Percentiles rank a stretch among this genome's conserved stretches.
Evolutionary conservation across 1,140 invertebrate species (phyloP).

Genomic region (Stegodyphus dumicola): DNA sequence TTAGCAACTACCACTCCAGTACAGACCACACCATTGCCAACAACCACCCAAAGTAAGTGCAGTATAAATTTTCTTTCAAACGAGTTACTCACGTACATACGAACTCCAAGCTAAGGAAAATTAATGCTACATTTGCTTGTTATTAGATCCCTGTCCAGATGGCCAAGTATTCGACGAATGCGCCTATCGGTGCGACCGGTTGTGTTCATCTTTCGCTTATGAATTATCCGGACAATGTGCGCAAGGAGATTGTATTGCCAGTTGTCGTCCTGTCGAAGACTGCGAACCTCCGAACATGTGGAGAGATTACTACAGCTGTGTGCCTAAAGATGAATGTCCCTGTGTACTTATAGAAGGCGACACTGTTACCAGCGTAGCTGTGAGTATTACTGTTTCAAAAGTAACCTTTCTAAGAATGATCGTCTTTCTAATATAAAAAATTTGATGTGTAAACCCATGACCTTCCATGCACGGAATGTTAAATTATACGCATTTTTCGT

Average conservation of each 20-base stretch:
- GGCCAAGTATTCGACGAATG: constrained; percentile 72
- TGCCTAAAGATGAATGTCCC: constrained; percentile 69
- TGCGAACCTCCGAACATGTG: constrained; percentile 72
- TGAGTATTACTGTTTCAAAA: background rate
- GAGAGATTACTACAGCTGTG: constrained; percentile 78
- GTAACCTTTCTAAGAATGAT: too few relatives aligned
- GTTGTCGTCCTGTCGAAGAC: constrained; percentile 62
- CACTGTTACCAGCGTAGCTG: background rate
- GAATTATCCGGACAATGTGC: constrained; percentile 68
- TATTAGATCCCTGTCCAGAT: background rate
- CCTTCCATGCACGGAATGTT: too few relatives aligned
- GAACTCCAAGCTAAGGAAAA: too few relatives aligned
- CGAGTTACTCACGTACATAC: too few relatives aligned
- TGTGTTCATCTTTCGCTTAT: constrained; percentile 72
- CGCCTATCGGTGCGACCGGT: constrained; percentile 74
- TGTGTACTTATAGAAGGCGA: constrained; percentile 10
- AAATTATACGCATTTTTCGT: too few relatives aligned
- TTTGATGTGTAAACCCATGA: too few relatives aligned
- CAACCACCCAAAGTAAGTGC: too few relatives aligned
- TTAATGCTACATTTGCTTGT: too few relatives aligned
- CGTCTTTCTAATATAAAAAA: too few relatives aligned
- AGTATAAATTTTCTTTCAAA: too few relatives aligned
- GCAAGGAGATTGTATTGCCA: constrained; percentile 68
- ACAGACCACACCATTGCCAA: too few relatives aligned
- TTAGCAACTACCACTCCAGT: too few relatives aligned